phyloP scores from a whole-genome alignment of 2,797 vertebrate species.

The Sebastes cheni region DNA sequence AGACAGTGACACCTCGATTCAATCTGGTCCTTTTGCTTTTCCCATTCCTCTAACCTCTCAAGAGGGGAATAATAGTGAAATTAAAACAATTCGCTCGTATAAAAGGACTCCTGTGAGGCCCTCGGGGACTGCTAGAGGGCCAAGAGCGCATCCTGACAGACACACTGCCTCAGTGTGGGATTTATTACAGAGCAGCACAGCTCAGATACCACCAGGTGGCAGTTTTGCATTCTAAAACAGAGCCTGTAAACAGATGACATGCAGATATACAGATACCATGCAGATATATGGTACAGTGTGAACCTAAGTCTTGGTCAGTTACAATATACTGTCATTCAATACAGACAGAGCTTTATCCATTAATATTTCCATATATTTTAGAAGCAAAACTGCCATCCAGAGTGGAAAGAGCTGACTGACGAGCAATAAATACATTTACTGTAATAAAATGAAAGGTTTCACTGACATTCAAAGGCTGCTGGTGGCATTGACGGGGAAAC shows the following conservation, averaged over 20 bases:
- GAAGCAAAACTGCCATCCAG: not conserved
- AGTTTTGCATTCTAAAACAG: slow-evolving; percentile 61
- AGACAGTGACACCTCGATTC: not conserved
- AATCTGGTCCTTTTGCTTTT: not conserved
- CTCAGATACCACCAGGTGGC: slow-evolving; percentile 72
- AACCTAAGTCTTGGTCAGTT: not conserved
- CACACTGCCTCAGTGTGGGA: not conserved
- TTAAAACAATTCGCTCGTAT: not conserved
- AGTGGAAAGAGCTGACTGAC: not conserved
- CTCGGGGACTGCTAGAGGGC: not conserved
- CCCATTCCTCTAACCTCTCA: not conserved
- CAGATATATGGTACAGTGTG: not conserved
- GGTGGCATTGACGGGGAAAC: slow-evolving; percentile 2
- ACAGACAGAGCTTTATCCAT: not conserved
- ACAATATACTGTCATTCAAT: not conserved
- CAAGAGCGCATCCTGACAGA: not conserved
- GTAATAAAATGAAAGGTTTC: slow-evolving; percentile 2
- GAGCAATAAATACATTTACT: not conserved
- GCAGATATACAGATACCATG: not conserved
- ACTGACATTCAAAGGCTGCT: slow-evolving; percentile 34
- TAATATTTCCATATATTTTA: not conserved
- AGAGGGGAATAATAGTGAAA: not conserved
- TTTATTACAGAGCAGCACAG: slow-evolving; percentile 24
- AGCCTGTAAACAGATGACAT: not conserved
- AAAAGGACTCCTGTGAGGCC: not conserved